phyloP scores from a whole-genome alignment of 2,888 invertebrate genomes.

The Agrochola lota region DNA sequence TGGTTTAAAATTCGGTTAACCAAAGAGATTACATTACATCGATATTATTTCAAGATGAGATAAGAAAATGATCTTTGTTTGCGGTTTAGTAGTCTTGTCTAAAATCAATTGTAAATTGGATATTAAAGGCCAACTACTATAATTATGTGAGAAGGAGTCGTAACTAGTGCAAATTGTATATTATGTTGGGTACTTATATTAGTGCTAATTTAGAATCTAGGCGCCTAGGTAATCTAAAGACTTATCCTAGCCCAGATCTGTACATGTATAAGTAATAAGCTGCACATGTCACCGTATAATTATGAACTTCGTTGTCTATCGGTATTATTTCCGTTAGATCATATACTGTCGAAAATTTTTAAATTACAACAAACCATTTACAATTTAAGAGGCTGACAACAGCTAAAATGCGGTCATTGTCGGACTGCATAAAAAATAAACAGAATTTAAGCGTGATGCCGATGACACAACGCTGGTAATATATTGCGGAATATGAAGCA shows the following conservation, averaged over 20 bases:
- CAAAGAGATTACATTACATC: neutral
- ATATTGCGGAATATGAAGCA: no score
- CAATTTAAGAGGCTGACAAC: no score
- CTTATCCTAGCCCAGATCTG: neutral
- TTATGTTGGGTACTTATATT: neutral
- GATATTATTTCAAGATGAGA: constrained; percentile 3
- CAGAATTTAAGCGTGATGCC: no score
- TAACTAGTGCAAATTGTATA: neutral
- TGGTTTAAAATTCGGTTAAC: constrained; percentile 1
- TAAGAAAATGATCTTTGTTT: constrained; percentile 13
- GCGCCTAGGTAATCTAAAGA: neutral
- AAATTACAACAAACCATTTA: no score
- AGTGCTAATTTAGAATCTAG: neutral
- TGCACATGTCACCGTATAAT: no score
- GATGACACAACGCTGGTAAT: no score
- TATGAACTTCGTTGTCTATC: no score
- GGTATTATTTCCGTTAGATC: no score
- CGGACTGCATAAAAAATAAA: no score
- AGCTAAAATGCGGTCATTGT: no score
- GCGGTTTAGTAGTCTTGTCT: constrained; percentile 34
- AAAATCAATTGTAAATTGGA: constrained; percentile 22
- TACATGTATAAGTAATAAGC: neutral
- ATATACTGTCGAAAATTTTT: no score
- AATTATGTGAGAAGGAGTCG: constrained; percentile 13
- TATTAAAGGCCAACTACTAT: constrained; percentile 10